phyloP scores from a whole-genome alignment of 2,113 vertebrate species.

The Percopsis transmontana region DNA sequence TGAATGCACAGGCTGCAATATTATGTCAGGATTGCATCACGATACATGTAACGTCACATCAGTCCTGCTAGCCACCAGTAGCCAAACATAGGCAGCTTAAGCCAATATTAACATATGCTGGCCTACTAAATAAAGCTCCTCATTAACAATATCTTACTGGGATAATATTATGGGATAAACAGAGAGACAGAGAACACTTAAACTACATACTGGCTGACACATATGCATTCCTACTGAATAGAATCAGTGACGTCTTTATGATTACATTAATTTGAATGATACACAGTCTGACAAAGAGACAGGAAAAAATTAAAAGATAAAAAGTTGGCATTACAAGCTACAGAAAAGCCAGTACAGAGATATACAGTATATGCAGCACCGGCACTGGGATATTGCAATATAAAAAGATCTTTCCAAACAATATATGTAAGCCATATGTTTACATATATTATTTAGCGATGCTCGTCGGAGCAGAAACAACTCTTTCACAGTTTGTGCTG shows the following conservation, averaged over 20 bases:
- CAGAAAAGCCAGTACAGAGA: not conserved
- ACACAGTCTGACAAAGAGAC: no score
- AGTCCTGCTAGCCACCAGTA: constrained; percentile 56
- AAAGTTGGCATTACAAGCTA: not conserved
- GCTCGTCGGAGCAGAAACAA: not conserved
- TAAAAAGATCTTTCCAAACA: not conserved
- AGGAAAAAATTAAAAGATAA: no score
- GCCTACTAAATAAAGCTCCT: constrained; percentile 79
- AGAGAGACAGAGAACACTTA: constrained; percentile 61
- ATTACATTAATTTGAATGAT: constrained; percentile 13
- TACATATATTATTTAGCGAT: not conserved
- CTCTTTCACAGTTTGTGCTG: not conserved
- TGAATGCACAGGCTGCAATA: constrained; percentile 26
- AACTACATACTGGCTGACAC: constrained; percentile 53
- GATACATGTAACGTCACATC: constrained; percentile 63
- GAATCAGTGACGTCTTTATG: constrained; percentile 12
- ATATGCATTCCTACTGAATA: constrained; percentile 32
- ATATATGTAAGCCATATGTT: not conserved
- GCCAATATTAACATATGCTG: constrained; percentile 78
- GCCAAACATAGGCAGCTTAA: constrained; percentile 66
- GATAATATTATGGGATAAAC: constrained; percentile 78
- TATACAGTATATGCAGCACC: not conserved
- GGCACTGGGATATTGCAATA: not conserved
- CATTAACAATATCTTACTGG: constrained; percentile 76
- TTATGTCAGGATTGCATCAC: constrained; percentile 49